Percentiles rank a stretch among this genome's conserved stretches.
phyloP scores from a whole-genome alignment of 2,113 vertebrate genomes.

The Atrichornis clamosus region DNA sequence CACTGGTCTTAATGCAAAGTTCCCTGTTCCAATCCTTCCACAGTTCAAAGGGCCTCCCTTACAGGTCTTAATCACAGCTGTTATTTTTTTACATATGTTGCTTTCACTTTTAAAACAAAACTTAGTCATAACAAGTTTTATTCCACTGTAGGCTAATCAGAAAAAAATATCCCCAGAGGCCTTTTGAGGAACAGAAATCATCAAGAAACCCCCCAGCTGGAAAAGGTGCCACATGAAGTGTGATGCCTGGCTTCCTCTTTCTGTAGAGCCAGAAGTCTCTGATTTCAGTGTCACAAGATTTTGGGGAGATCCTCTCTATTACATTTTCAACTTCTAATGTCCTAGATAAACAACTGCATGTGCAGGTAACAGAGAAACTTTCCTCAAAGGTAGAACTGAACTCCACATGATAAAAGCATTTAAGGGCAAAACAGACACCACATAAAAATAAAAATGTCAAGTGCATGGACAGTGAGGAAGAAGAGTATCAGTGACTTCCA shows the following conservation, averaged over 20 bases:
- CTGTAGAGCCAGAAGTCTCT: neutral
- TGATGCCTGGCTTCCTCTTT: constrained; percentile 10
- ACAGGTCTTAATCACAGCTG: neutral
- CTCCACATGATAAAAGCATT: neutral
- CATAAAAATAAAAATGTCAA: neutral
- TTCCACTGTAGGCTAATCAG: neutral
- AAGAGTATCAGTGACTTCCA: neutral
- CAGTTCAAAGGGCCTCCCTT: neutral
- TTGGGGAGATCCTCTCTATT: neutral
- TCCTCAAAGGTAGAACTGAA: neutral
- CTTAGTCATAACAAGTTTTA: neutral
- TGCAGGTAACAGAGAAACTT: neutral
- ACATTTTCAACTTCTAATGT: neutral
- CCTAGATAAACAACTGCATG: neutral
- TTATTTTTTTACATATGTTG: neutral
- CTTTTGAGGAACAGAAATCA: constrained; percentile 54
- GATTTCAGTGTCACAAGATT: neutral
- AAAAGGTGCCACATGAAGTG: neutral
- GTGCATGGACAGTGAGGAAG: neutral
- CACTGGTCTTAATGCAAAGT: neutral
- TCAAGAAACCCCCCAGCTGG: neutral
- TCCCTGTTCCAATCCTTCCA: neutral
- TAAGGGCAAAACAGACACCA: neutral
- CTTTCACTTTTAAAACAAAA: constrained; percentile 37
- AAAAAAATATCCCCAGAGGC: constrained; percentile 21